Base-by-base conservation (phyloP, 2,797 vertebrate genomes). In the Ficedula albicollis region DNA sequence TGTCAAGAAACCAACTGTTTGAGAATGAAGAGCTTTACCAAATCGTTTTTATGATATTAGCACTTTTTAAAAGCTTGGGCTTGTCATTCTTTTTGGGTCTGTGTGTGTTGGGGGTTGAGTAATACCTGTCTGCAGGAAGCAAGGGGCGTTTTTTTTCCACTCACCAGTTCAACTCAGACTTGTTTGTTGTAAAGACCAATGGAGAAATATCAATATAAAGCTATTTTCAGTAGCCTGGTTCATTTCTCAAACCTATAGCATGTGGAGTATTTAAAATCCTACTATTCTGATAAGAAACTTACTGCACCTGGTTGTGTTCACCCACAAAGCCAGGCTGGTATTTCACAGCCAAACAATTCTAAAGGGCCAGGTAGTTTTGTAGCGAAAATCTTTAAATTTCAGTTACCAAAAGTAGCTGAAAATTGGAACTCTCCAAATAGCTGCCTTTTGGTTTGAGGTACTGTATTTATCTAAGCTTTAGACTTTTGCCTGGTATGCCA, bases 1-100 rank as follows among this genome's bases (percentile, higher is more conserved):
- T 93, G 77, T 94, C 95, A 87, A 70, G 92, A 91, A 93, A 91
- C 84, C 90, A 63, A 39, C 92, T 96, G 92, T 85, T 82, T 41
- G 77, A 93, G 77, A 77, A n/a, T 49, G 44, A 73, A 73, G 70
- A 68, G 84, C 76, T 87, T 92, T 77, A 87, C 86, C 29, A 48
- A 16, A 59, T 14, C 1, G 19, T 74, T 94, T 82, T 77, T 90
- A 14, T 63, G 79, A 72, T 83, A 55, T 93, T 89, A 84, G 64
- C 41, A 43, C 44, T 78, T 88, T 81, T 41, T 23, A 15, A 84
- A 64, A 48, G 44, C 66, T 66, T n/a, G n/a, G 43, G 21, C 22
- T 79, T 58, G 36, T 39, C 21, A 2, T 82, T 84, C 30, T 73
- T 80, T 62, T 13, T 36, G 44, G 39, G 34, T 63, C 81, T 66